Conservation (phyloP, 2,888 invertebrate species). For the Microctonus hyperodae region DNA sequence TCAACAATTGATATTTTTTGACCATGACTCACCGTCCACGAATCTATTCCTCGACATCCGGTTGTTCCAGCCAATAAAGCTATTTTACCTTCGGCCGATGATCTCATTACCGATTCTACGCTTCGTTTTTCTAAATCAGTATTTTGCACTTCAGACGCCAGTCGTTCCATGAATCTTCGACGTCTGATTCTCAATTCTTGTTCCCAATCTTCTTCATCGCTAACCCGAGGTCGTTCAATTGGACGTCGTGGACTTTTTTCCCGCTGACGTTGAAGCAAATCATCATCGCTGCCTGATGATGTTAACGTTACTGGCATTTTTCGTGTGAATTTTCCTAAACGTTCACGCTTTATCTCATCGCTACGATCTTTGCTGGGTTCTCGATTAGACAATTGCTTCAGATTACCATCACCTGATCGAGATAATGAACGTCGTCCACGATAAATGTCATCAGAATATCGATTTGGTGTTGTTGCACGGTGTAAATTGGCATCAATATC, state of each 20-base stretch:
- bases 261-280: conserved; percentile 31
- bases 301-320: conserved; percentile 35
- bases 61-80: conserved; percentile 54
- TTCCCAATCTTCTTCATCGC: conserved; percentile 59
- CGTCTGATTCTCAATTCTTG: conserved; percentile 51
- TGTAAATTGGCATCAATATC: conserved; percentile 36
- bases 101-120: conserved; percentile 51
- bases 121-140: conserved; percentile 35
- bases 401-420: conserved; percentile 31
- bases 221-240: conserved; percentile 46
- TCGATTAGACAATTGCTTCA: not conserved
- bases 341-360: conserved; percentile 41
- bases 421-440: conserved; percentile 43
- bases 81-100: conserved; percentile 59
- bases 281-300: conserved; percentile 56
- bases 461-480: conserved; percentile 17
- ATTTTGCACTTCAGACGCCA: conserved; percentile 41
- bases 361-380: conserved; percentile 34
- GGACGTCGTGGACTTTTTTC: conserved; percentile 33
- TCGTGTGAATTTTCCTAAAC: conserved; percentile 33
- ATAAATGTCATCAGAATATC: conserved; percentile 37
- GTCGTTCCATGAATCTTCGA: conserved; percentile 47
- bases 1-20: conserved; percentile 45
- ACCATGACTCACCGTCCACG: conserved; percentile 57
- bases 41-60: conserved; percentile 54